phyloP scores from a whole-genome alignment of 2,797 vertebrate genomes.

The Crypturellus tataupa region DNA sequence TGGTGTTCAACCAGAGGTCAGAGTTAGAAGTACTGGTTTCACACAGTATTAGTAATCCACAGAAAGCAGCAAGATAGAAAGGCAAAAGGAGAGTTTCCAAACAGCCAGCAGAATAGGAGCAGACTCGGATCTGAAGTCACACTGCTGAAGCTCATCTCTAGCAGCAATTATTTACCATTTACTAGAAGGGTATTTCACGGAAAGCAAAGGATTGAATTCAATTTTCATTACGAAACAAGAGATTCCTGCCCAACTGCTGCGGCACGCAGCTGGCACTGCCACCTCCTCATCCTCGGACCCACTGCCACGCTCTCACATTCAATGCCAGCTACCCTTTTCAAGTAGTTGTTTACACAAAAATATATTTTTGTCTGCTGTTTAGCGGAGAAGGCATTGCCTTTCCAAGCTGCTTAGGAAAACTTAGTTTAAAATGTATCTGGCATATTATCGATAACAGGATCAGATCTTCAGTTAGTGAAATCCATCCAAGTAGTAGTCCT shows the following conservation, averaged over 20 bases:
- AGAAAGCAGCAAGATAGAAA: neutral
- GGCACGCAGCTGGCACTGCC: neutral
- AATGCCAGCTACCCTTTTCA: neutral
- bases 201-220: neutral
- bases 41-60: neutral
- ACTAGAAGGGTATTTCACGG: neutral
- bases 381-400: neutral
- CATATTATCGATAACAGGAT: neutral
- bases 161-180: neutral
- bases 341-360: neutral
- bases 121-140: fast-evolving
- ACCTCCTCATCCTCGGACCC: fast-evolving
- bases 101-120: neutral
- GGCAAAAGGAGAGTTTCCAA: neutral
- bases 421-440: neutral
- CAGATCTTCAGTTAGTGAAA: neutral
- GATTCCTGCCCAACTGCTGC: neutral
- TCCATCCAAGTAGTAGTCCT: neutral
- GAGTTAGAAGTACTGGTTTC: neutral
- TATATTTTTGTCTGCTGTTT: neutral
- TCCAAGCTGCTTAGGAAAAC: fast-evolving
- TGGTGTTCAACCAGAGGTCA: neutral
- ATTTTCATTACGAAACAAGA: neutral
- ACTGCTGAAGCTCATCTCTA: neutral
- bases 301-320: neutral